phyloP scores from a whole-genome alignment of 2,113 vertebrate genomes.

The Trogon surrucura region DNA sequence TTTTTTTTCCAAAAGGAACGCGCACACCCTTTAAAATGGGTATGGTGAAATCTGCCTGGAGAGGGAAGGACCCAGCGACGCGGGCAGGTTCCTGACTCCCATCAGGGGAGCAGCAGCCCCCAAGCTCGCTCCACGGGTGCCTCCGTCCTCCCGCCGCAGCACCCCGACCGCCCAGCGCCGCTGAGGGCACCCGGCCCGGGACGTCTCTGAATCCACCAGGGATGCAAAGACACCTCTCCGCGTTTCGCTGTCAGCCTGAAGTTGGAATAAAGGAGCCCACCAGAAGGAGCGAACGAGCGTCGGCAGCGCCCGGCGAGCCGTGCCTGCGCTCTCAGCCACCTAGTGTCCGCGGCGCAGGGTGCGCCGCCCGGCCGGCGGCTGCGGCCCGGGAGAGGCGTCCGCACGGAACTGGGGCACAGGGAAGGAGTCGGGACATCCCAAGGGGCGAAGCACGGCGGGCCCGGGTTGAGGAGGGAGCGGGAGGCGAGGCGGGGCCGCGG shows the following conservation, averaged over 20 bases:
- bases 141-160: neutral
- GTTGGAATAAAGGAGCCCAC: constrained; percentile 47
- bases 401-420: neutral
- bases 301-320: neutral
- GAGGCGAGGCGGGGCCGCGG: neutral
- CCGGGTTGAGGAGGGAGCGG: neutral
- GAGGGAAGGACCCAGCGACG: neutral
- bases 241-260: constrained; percentile 1
- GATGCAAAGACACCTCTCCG: neutral
- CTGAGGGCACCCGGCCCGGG: neutral
- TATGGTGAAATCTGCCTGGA: neutral
- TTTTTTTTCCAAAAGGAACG: neutral
- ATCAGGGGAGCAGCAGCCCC: neutral
- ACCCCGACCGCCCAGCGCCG: neutral
- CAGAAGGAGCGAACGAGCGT: neutral
- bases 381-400: no score
- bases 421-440: neutral
- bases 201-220: neutral
- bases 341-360: constrained; percentile 69
- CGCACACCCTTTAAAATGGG: neutral
- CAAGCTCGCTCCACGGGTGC: neutral
- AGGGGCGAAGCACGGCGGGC: neutral
- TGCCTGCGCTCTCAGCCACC: constrained; percentile 73
- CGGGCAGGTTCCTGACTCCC: neutral
- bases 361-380: neutral